Evolutionary conservation across 2,113 vertebrate genomes (phyloP), one percentile per base, ranked within the genome.

Genomic region (Tonatia bakeri): DNA sequence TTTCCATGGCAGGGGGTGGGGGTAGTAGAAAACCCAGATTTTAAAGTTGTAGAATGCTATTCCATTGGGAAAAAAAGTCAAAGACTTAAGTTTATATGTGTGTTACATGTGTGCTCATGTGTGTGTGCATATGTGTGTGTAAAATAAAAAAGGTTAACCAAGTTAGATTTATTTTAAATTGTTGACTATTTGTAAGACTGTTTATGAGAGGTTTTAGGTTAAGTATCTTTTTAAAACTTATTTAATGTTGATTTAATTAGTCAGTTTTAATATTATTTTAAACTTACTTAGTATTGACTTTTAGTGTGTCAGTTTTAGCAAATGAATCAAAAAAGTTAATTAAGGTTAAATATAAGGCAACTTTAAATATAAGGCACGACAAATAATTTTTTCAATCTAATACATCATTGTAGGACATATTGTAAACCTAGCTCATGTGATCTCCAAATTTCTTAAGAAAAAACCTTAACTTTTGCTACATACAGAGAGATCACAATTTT

Each of bases 121-220:
- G 0, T 87, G 5, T 65, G 16, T 82, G 13, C 52, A 33, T 19
- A 31, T 15, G 31, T 70, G 2, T 92, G 36, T 90, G 11, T 91
- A 83, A 92, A 83, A 83, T 72, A 10, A 64, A 75, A 76, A 38
- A n/a, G 4, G 65, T n/a, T 36, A 94, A 19, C 20, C 77, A 91
- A 50, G 40, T 64, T 93, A 54, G 17, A 43, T 93, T 91, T 85
- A 89, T 80, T n/a, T 95, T 65, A 77, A 72, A 90, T 40, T 38
- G 67, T 75, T 56, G 11, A 75, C 33, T 87, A 59, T 59, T 77
- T 75, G 11, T 93, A 40, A 76, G 28, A 67, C 8, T 86, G 77
- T 9, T 52, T 87, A 26, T 76, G 13, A 83, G 9, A 36, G 4
- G 15, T 79, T 95, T 90, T 82, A 43, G 15, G 50, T 81, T 47